Base-by-base conservation (phyloP, 92 coral and sea anemone genomes). In the Virgularia gustaviana region DNA sequence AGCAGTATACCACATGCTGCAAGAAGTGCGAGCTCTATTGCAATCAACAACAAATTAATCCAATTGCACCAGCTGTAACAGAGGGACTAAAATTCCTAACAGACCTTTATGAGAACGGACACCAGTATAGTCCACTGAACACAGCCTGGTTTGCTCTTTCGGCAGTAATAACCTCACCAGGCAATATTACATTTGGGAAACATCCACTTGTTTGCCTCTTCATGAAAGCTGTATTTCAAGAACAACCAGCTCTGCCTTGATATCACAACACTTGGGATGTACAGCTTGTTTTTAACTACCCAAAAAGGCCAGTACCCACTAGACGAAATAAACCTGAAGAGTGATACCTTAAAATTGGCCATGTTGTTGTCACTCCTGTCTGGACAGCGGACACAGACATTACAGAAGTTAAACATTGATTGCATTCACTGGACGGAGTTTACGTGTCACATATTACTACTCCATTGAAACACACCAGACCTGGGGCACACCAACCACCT, bases 171-270 rank as follows among this genome's bases (percentile, higher is more conserved):
- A 56, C 63, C 57, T 47, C 59, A 35, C 25, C 34, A 31, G 79
- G 63, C 31, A 1, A 57, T 58, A 27, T 54, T 54, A 65, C 82
- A 13, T 52, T 83, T 73, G 87, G 83, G 11, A 51, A 41, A 30
- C 87, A 83, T 49, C 72, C 77, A 22, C 57, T 83, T 34, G 87
- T 83, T 20, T 32, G 66, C 30, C 76, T 31, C 31, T 70, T 82
- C 36, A 51, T 77, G 77, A 67, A 62, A 37, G 83, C 79, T 55
- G 67, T 71, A 47, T 83, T 70, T 67, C 71, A 83, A 51, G 55
- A 38, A 53, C 36, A 81, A 38, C 87, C 87, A 45, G 47, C 83
- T 29, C 45, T 70, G 65, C 83, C 83, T 57, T 49, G 67, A 29
- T 83, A 83, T 36, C 27, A 52, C 18, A 19, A 29, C 42, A 81